phyloP scores from a whole-genome alignment of 2,797 vertebrate genomes.

The Molossus alvarezi region DNA sequence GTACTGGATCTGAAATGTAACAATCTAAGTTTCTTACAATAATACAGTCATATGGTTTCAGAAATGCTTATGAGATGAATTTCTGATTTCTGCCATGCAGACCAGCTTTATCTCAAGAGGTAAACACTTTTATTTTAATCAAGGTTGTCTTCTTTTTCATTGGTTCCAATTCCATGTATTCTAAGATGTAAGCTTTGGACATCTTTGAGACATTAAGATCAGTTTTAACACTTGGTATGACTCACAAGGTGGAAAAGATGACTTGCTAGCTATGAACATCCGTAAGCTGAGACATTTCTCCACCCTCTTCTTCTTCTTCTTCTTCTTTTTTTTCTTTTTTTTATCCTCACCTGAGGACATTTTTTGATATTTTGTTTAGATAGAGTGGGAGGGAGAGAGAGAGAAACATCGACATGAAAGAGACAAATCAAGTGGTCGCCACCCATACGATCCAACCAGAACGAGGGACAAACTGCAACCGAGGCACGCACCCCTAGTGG shows the following conservation, averaged over 20 bases:
- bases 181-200: not conserved
- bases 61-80: not conserved
- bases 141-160: not conserved
- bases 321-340: too few species aligned
- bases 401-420: too few species aligned
- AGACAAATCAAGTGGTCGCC: too few species aligned
- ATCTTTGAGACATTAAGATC: not conserved
- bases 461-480: too few species aligned
- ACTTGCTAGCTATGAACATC: constrained; percentile 32
- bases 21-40: not conserved
- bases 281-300: not conserved
- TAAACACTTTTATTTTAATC: not conserved
- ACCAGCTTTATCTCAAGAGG: not conserved
- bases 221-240: not conserved
- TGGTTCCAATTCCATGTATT: constrained; percentile 5
- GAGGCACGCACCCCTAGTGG: too few species aligned
- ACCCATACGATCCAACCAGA: too few species aligned
- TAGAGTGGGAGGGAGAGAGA: too few species aligned
- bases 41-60: not conserved
- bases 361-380: too few species aligned
- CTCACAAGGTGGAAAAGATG: not conserved
- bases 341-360: too few species aligned
- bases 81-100: not conserved
- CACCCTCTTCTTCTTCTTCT: not conserved
- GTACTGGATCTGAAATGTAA: not conserved